phyloP scores from a whole-genome alignment of 1,140 invertebrate genomes.

The Philopotamus ludificatus region DNA sequence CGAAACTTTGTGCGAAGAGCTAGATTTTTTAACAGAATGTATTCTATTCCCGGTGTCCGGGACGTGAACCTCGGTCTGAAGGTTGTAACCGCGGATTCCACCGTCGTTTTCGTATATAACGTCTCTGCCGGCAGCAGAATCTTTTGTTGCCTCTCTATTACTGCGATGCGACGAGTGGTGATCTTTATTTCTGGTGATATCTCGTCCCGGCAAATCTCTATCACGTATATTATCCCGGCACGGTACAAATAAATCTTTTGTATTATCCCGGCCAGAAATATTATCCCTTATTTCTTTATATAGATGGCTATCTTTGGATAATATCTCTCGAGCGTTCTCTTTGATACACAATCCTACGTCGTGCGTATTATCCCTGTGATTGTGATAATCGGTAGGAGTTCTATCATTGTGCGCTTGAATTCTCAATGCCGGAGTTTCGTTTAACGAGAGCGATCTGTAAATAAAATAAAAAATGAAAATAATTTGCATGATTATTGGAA shows the following conservation, averaged over 20 bases:
- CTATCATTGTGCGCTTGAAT: conserved; percentile 44
- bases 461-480: conserved; percentile 8
- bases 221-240: conserved; percentile 14
- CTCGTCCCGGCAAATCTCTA: conserved; percentile 9
- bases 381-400: conserved; percentile 50
- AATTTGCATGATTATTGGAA: too few species aligned
- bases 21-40: conserved; percentile 50
- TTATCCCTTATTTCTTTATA: conserved; percentile 12
- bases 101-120: conserved; percentile 40
- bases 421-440: conserved; percentile 45
- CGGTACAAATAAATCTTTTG: conserved; percentile 21
- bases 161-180: conserved; percentile 8
- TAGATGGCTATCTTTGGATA: conserved; percentile 3
- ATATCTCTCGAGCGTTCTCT: conserved; percentile 22
- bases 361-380: conserved; percentile 44
- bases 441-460: conserved; percentile 52
- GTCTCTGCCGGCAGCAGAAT: conserved; percentile 32
- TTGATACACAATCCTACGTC: conserved; percentile 37
- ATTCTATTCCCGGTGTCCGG: conserved; percentile 45
- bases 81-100: conserved; percentile 28
- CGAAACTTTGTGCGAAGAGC: conserved; percentile 47
- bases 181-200: not conserved
- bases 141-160: conserved; percentile 24
- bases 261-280: not conserved
- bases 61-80: conserved; percentile 31